phyloP scores from a whole-genome alignment of 2,888 invertebrate genomes.

The Xestoiulus laeticollis region DNA sequence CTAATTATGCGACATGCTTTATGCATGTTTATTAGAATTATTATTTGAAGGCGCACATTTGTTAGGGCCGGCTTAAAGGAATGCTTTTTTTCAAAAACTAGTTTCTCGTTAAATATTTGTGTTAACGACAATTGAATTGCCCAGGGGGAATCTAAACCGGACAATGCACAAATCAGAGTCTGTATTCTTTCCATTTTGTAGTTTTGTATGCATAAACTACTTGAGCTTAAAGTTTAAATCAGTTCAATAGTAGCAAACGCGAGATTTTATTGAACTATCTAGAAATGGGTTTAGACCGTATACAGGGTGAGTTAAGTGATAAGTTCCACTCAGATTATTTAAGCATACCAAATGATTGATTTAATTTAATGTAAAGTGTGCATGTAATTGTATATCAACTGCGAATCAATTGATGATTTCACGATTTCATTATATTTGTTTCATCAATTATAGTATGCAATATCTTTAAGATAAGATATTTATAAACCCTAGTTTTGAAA shows the following conservation, averaged over 20 bases:
- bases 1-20: not conserved
- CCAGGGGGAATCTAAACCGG: not conserved
- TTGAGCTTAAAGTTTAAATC: not conserved
- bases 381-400: too few relatives aligned
- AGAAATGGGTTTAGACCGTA: not conserved
- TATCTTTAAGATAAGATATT: not conserved
- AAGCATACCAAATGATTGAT: too few relatives aligned
- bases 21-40: not conserved
- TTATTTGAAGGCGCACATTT: not conserved
- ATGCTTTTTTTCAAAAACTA: not conserved
- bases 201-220: conserved; percentile 2
- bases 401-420: too few relatives aligned
- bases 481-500: not conserved
- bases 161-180: not conserved
- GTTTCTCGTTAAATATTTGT: conserved; percentile 1
- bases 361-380: too few relatives aligned
- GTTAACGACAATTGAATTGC: not conserved
- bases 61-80: not conserved
- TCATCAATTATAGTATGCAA: too few relatives aligned
- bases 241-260: not conserved
- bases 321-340: too few relatives aligned
- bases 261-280: not conserved
- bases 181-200: not conserved
- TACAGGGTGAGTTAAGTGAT: not conserved
- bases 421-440: too few relatives aligned